A percentile compares a stretch with the other conserved stretches of the same genome.
phyloP scores from a whole-genome alignment of 92 coral and sea anemone species.

The Bergia puertoricense region DNA sequence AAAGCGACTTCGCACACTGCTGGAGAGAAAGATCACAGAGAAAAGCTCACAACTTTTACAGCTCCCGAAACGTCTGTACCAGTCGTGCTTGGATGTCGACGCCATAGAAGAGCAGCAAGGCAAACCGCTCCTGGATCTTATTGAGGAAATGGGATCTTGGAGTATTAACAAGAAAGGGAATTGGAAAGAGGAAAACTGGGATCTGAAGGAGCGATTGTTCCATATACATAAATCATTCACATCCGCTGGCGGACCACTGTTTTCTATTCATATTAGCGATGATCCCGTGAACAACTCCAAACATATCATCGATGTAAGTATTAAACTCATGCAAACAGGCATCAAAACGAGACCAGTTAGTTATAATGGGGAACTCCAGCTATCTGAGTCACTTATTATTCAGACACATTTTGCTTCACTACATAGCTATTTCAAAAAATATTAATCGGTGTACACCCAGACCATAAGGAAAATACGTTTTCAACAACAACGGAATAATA shows the following conservation, averaged over 20 bases:
- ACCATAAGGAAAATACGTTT: too few relatives aligned
- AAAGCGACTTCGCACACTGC: conserved; percentile 66
- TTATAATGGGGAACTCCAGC: not conserved
- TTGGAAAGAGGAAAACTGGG: conserved; percentile 87
- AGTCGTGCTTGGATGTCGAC: conserved; percentile 84
- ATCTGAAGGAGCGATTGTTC: conserved; percentile 65
- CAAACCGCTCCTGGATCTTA: conserved; percentile 72
- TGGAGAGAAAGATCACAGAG: conserved; percentile 59
- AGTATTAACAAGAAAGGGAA: conserved; percentile 51
- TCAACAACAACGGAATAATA: too few relatives aligned
- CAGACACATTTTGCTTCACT: not conserved
- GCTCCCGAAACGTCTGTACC: conserved; percentile 74
- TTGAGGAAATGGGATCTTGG: conserved; percentile 85
- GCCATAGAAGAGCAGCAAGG: conserved; percentile 71
- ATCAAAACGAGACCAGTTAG: too few relatives aligned
- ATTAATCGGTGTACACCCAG: too few relatives aligned
- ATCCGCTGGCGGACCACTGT: conserved; percentile 96
- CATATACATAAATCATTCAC: conserved; percentile 82
- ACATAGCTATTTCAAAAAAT: too few relatives aligned
- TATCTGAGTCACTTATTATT: not conserved
- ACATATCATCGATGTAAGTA: conserved; percentile 94
- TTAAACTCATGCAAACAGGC: not conserved
- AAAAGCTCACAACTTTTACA: conserved; percentile 58
- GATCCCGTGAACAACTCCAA: conserved; percentile 92
- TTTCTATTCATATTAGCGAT: conserved; percentile 91